Conservation (phyloP, 2,797 vertebrate genomes). For the Smutsia gigantea region DNA sequence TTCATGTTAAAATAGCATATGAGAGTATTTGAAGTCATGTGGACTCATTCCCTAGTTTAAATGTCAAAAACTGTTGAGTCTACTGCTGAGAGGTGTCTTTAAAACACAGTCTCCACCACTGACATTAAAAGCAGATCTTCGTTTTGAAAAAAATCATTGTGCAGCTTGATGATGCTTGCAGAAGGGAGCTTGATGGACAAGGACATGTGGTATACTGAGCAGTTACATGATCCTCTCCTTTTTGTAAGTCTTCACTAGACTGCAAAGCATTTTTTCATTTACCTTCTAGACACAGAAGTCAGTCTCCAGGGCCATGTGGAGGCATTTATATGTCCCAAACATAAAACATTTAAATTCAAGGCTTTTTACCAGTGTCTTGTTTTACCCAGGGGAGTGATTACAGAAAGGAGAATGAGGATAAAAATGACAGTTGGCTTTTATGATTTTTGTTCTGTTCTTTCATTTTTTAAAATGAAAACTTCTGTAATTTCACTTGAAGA, state of each 20-base stretch:
- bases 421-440: not conserved
- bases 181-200: conserved; percentile 96
- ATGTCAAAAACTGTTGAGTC: conserved; percentile 55
- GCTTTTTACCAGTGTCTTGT: not conserved
- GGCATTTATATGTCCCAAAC: conserved; percentile 66
- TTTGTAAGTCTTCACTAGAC: conserved; percentile 89
- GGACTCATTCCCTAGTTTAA: conserved; percentile 43
- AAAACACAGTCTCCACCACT: conserved; percentile 64
- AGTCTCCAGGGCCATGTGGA: conserved; percentile 82
- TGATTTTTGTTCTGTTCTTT: conserved; percentile 25
- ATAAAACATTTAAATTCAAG: conserved; percentile 40
- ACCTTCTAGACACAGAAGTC: conserved; percentile 88
- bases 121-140: conserved; percentile 86
- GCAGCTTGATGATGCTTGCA: conserved; percentile 92
- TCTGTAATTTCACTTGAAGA: conserved; percentile 76
- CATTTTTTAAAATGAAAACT: conserved; percentile 45
- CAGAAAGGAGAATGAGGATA: not conserved
- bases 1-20: conserved; percentile 41
- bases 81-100: conserved; percentile 55
- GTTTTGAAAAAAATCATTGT: conserved; percentile 82
- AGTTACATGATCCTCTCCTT: conserved; percentile 93
- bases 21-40: not conserved
- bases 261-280: conserved; percentile 90
- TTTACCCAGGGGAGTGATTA: not conserved
- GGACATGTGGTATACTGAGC: conserved; percentile 91